Evolutionary conservation across 2,888 invertebrate genomes (phyloP), one percentile per base, ranked within the genome.

Genomic region (Timema podura): DNA sequence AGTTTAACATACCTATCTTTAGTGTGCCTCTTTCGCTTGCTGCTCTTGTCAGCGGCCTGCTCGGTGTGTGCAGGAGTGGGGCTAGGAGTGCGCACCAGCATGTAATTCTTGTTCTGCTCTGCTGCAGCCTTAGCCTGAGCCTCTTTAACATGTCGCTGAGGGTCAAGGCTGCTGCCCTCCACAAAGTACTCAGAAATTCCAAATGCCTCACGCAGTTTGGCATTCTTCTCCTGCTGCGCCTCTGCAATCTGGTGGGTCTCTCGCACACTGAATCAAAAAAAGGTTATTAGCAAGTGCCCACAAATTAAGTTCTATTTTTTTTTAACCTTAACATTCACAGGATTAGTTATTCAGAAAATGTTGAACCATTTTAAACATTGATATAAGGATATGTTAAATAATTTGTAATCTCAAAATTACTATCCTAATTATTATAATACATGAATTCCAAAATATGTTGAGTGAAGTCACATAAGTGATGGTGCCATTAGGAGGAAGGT

Each of bases 221-320:
- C 93, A 85, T 98, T 98, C 83, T 97, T 97, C 82, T 95, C 93
- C 79, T 94, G 93, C 81, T 96, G 96, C 45, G 97, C 96, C 81
- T 95, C 95, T 0, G 98, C 97, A 74, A 96, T 89, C 82, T 96
- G 95, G 84, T 98, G 98, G 65, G 96, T 96, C 80, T 96, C 97
- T 73, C 93, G 93, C 73, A 95, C 95, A 83, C 95, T 95, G 84
- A 11, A 81, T 30, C 30, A 70, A 9, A 65, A 11, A 47, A 45
- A 51, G 1, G 65, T 49, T 5, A 5, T 51, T 51, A 51, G 51
- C n/a, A 51, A 51, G n/a, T 11, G 13, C n/a, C 13, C 11, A 51
- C 51, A 13, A 51, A 13, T 11, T 30, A n/a, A n/a, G n/a, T n/a
- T n/a, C n/a, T n/a, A 30, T 30, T 30, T 30, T 30, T 30, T 30